Percentiles rank a stretch among this genome's conserved stretches.
Evolutionary conservation across 2,113 vertebrate species (phyloP).

Genomic region (Archilochus colubris): DNA sequence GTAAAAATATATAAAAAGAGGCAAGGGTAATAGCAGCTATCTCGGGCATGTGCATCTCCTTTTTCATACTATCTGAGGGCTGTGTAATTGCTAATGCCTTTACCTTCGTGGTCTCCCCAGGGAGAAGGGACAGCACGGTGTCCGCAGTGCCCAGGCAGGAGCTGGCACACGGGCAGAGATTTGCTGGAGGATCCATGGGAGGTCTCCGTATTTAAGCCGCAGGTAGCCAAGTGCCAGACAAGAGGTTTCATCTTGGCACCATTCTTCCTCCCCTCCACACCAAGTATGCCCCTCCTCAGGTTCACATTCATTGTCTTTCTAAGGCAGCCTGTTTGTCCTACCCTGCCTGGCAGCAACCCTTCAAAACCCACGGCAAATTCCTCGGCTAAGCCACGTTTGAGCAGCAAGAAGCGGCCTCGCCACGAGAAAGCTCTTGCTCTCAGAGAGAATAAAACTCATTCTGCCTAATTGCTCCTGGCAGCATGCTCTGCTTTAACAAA

Average conservation of each 20-base stretch:
- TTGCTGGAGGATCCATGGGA: fast-evolving
- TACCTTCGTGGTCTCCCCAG: neutral
- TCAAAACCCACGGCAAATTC: neutral
- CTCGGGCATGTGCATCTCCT: neutral
- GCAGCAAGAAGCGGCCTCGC: neutral
- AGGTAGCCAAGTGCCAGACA: neutral
- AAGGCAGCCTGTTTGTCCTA: neutral
- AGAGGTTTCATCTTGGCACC: neutral
- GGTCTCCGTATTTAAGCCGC: neutral
- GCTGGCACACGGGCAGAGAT: neutral
- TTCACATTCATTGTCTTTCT: neutral
- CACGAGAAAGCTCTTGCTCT: neutral
- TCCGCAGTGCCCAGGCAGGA: neutral
- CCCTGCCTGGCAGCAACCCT: neutral
- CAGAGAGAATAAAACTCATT: neutral
- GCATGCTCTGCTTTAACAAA: neutral
- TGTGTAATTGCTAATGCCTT: neutral
- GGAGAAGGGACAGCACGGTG: neutral
- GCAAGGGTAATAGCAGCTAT: conserved; percentile 32
- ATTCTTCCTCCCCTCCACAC: neutral
- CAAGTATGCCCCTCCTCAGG: too few species aligned
- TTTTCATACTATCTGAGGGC: neutral
- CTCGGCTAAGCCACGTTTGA: neutral
- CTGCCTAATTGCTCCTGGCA: conserved; percentile 32
- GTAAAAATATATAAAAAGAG: conserved; percentile 40